Evolutionary conservation across 2,888 invertebrate genomes (phyloP).

Genomic region (Theretra japonica): DNA sequence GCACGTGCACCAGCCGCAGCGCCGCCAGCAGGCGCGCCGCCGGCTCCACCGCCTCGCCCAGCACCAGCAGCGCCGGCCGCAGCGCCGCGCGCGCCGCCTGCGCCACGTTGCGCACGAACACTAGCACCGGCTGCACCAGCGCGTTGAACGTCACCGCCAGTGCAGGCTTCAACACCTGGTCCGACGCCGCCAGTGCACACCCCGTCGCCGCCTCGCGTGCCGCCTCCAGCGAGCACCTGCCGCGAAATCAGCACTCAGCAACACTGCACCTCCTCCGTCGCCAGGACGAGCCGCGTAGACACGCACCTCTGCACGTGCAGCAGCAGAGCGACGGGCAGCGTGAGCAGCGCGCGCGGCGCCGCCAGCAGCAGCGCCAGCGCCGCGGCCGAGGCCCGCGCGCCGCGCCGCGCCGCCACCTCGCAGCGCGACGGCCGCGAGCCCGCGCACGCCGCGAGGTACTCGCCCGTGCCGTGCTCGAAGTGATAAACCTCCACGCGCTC

Average conservation of each 20-base stretch:
- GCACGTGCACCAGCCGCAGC: slow-evolving; percentile 45
- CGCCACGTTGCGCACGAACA: slow-evolving; percentile 85
- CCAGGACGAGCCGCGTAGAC: not conserved
- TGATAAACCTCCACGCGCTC: slow-evolving; percentile 67
- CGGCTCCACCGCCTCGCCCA: slow-evolving; percentile 78
- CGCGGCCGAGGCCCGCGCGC: slow-evolving; percentile 51
- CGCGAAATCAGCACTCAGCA: slow-evolving; percentile 22
- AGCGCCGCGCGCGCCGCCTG: slow-evolving; percentile 86
- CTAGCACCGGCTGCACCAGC: slow-evolving; percentile 87
- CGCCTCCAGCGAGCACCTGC: slow-evolving; percentile 48
- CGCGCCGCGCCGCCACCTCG: slow-evolving; percentile 44
- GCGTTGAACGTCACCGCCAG: slow-evolving; percentile 88
- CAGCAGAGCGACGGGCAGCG: slow-evolving; percentile 86
- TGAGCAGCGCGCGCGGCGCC: slow-evolving; percentile 85
- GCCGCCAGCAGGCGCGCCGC: slow-evolving; percentile 53
- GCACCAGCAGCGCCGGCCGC: slow-evolving; percentile 49
- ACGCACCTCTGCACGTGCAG: slow-evolving; percentile 60
- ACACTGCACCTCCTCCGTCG: slow-evolving; percentile 27
- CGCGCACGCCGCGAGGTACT: slow-evolving; percentile 48
- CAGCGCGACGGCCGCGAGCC: slow-evolving; percentile 40
- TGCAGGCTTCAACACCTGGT: slow-evolving; percentile 88
- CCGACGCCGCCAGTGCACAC: slow-evolving; percentile 68
- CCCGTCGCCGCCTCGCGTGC: slow-evolving; percentile 52
- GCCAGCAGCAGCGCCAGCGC: slow-evolving; percentile 85
- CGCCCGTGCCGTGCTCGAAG: slow-evolving; percentile 56